Conservation (phyloP, 2,113 vertebrate species). For the Desmodus rotundus region DNA sequence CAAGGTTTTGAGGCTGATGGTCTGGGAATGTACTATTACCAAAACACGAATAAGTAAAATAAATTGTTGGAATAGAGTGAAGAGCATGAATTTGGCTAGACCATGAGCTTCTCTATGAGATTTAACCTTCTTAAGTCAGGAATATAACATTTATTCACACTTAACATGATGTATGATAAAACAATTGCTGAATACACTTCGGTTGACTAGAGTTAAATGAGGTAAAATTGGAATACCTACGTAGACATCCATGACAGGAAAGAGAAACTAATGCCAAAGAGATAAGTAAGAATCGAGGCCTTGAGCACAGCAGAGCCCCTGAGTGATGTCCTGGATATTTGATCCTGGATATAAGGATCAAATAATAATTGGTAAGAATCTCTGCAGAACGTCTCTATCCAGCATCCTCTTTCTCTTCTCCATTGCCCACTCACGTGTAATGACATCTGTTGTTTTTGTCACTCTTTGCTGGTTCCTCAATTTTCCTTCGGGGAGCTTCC, state of each 20-base stretch:
- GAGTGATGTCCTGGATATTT: no score
- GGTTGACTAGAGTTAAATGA: not conserved
- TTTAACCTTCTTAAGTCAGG: not conserved
- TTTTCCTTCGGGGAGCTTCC: not conserved
- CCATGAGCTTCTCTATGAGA: not conserved
- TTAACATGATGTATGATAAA: not conserved
- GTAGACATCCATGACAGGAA: not conserved
- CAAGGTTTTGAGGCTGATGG: not conserved
- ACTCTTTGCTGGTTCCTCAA: not conserved
- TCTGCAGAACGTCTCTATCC: not conserved
- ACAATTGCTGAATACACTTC: not conserved
- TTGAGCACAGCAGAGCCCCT: not conserved
- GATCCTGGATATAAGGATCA: not conserved
- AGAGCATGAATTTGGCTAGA: not conserved
- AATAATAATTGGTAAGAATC: not conserved
- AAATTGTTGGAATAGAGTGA: not conserved
- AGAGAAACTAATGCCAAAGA: not conserved
- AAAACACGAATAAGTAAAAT: not conserved
- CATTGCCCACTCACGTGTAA: not conserved
- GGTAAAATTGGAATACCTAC: not conserved
- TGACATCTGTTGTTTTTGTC: not conserved
- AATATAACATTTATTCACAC: not conserved
- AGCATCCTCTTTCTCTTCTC: not conserved
- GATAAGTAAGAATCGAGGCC: not conserved
- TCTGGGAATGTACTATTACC: not conserved